Conservation (phyloP, 2,888 invertebrate genomes). For the Hipparchia sbordonii region DNA sequence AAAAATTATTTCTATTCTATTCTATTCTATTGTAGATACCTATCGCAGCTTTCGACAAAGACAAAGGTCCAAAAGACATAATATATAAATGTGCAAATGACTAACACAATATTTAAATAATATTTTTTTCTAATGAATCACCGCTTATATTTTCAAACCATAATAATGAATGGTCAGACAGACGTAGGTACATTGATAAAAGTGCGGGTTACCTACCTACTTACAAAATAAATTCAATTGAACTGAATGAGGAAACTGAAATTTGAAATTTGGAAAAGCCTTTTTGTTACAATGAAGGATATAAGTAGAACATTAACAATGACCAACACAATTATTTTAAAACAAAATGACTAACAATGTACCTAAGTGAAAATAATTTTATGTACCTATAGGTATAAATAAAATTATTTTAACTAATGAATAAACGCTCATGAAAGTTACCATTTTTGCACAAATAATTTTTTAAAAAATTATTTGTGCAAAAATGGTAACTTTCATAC, state of each 20-base stretch:
- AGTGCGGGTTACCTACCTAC: constrained; percentile 41
- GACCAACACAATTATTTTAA: no score
- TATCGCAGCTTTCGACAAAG: constrained; percentile 57
- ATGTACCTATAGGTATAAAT: no score
- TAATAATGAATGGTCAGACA: constrained; percentile 2
- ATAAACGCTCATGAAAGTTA: no score
- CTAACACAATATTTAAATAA: constrained; percentile 53
- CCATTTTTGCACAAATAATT: no score
- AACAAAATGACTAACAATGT: no score
- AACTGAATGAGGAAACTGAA: constrained; percentile 11
- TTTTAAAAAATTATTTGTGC: no score
- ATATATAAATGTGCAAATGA: constrained; percentile 55
- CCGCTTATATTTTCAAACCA: constrained; percentile 19
- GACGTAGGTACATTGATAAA: constrained; percentile 15
- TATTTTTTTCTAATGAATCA: constrained; percentile 57
- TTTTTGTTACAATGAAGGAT: constrained; percentile 26
- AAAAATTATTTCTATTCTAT: no score
- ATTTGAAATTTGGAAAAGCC: neutral
- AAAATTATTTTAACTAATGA: no score
- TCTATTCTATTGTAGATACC: no score
- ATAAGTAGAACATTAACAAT: no score
- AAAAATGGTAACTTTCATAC: no score
- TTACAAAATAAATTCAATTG: constrained; percentile 21
- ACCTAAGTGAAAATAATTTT: no score
- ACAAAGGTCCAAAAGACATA: constrained; percentile 54